These are phyloP conservation scores for Ischnus inquisitorius DNA, from an alignment of 2,888 invertebrate species.

Conservation along the genomic window DNA sequence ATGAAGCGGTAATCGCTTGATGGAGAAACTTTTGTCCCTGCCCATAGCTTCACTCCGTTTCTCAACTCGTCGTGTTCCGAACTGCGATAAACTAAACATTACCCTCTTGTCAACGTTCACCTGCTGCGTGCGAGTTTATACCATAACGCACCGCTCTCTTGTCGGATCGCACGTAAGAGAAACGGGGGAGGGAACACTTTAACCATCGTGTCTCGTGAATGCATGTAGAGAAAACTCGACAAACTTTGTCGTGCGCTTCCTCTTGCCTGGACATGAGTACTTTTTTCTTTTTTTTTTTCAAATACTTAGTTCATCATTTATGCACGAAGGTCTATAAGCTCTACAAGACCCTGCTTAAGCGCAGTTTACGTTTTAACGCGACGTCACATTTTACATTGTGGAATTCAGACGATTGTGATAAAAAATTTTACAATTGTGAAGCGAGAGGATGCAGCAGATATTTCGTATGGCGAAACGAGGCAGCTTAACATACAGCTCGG, in stretches of 20 bases:
- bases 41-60: slow-evolving; percentile 17
- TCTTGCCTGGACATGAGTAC: slow-evolving; percentile 7
- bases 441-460: no score
- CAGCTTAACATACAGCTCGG: neutral
- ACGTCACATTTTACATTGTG: no score
- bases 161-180: slow-evolving; percentile 13
- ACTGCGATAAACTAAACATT: slow-evolving; percentile 52
- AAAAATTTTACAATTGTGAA: no score
- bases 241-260: slow-evolving; percentile 29
- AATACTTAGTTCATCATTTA: no score
- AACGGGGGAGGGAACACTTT: neutral
- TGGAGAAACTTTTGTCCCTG: slow-evolving; percentile 15
- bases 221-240: neutral
- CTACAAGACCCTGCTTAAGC: no score
- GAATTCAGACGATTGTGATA: no score
- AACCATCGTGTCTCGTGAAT: slow-evolving; percentile 9
- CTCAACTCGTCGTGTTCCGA: slow-evolving; percentile 13
- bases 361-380: no score
- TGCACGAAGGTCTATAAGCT: no score
- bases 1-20: neutral
- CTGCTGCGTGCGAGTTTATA: slow-evolving; percentile 39
- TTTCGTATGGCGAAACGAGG: no score
- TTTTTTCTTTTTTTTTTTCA: no score
- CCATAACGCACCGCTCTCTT: slow-evolving; percentile 30
- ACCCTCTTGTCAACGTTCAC: slow-evolving; percentile 37